These are phyloP conservation scores for Hiodon alosoides DNA, from an alignment of 2,113 vertebrate species.

Conservation along the genomic window DNA sequence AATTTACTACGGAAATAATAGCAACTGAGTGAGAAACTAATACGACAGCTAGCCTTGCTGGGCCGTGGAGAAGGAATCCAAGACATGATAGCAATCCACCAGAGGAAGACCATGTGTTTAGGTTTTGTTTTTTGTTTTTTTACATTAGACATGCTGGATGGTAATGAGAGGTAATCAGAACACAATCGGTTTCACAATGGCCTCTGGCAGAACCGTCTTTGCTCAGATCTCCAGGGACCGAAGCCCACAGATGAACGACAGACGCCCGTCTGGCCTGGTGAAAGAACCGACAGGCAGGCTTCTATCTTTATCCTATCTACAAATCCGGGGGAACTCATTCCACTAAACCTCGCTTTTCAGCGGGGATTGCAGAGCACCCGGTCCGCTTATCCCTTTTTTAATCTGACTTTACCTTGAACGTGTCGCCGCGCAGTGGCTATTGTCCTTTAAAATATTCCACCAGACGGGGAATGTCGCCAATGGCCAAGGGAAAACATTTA, in stretches of 20 bases:
- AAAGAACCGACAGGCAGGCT: slow-evolving; percentile 8
- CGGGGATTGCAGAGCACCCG: slow-evolving; percentile 4
- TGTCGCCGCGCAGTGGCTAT: no score
- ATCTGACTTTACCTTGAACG: slow-evolving; percentile 17
- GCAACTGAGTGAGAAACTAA: no score
- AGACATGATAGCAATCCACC: not conserved
- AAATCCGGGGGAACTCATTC: slow-evolving; percentile 19
- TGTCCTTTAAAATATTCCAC: no score
- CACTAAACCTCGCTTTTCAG: slow-evolving; percentile 18
- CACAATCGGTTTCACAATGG: not conserved
- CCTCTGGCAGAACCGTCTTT: not conserved
- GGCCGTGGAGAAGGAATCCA: no score
- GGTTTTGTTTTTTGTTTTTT: not conserved
- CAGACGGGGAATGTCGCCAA: no score
- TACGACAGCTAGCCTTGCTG: no score
- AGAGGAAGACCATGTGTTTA: no score
- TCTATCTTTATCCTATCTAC: slow-evolving; percentile 21
- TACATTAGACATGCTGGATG: not conserved
- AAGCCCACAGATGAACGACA: not conserved
- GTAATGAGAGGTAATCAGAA: slow-evolving; percentile 8
- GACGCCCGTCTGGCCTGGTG: not conserved
- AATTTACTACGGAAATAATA: no score
- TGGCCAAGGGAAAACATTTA: no score
- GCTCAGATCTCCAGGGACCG: not conserved
- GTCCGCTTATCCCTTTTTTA: slow-evolving; percentile 13